Conservation (phyloP, 2,888 invertebrate species). For the Ernsta delagoae region DNA sequence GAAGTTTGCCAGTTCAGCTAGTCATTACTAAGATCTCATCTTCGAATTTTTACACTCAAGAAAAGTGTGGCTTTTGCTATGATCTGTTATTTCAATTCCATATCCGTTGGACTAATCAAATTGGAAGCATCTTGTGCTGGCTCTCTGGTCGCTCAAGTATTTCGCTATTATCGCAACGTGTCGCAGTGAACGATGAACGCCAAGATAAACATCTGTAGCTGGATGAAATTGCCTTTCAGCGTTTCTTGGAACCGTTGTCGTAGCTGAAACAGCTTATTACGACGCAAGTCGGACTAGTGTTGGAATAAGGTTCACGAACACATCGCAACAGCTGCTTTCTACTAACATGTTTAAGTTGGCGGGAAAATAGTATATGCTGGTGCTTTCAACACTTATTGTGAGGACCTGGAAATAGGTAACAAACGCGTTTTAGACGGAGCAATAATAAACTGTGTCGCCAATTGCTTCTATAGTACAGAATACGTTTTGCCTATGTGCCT, state of each 20-base stretch:
- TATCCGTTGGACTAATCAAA: not conserved
- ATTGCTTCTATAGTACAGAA: no score
- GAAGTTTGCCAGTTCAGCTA: no score
- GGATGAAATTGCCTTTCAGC: conserved; percentile 25
- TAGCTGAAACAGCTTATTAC: conserved; percentile 5
- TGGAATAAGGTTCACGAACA: conserved; percentile 1
- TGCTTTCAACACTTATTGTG: not conserved
- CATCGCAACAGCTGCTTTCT: conserved; percentile 3
- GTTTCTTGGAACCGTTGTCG: conserved; percentile 9
- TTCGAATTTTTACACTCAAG: no score
- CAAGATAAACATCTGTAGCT: conserved; percentile 33
- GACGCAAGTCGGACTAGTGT: not conserved
- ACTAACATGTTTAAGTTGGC: not conserved
- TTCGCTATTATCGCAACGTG: conserved; percentile 9
- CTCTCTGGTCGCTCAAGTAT: not conserved
- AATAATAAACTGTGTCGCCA: no score
- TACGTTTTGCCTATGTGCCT: no score
- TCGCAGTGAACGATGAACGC: conserved; percentile 14
- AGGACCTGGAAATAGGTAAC: no score
- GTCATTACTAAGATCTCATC: no score
- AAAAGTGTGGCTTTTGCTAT: no score
- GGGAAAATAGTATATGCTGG: not conserved
- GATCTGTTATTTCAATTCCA: no score
- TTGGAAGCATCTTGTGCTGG: not conserved
- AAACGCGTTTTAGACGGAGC: no score